These are phyloP conservation scores for Leucophenga varia DNA, from an alignment of 1,140 invertebrate species.

Conservation along the genomic window DNA sequence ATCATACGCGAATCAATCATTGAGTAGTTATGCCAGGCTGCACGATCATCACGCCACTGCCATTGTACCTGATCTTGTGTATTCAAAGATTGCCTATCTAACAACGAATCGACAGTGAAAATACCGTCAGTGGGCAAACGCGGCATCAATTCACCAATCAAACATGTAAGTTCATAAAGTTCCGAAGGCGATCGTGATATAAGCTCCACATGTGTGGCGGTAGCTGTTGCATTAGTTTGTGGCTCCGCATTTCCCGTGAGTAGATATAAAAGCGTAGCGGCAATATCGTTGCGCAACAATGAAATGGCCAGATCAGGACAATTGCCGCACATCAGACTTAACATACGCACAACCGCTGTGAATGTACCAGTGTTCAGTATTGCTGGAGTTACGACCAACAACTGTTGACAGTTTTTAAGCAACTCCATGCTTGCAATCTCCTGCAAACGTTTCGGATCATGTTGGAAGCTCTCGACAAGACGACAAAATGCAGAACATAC, in stretches of 20 bases:
- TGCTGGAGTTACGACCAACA: constrained; percentile 89
- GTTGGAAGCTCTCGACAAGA: constrained; percentile 94
- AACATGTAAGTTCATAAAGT: constrained; percentile 92
- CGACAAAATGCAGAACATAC: constrained; percentile 95
- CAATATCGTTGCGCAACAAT: constrained; percentile 91
- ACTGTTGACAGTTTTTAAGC: constrained; percentile 88
- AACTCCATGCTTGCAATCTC: constrained; percentile 94
- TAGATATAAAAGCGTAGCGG: constrained; percentile 89
- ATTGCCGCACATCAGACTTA: constrained; percentile 91
- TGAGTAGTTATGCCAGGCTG: constrained; percentile 71
- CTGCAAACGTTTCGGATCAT: constrained; percentile 84
- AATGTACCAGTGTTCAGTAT: constrained; percentile 92
- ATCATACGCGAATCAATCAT: constrained; percentile 68
- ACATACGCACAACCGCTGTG: constrained; percentile 92
- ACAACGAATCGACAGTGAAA: constrained; percentile 86
- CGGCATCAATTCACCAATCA: constrained; percentile 96
- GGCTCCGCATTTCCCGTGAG: constrained; percentile 78
- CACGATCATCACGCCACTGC: constrained; percentile 96
- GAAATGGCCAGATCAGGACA: constrained; percentile 91
- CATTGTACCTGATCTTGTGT: constrained; percentile 83
- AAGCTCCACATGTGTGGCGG: constrained; percentile 71
- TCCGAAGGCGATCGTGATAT: constrained; percentile 90
- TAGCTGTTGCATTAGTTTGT: constrained; percentile 22
- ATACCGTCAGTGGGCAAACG: constrained; percentile 90
- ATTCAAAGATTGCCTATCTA: constrained; percentile 71